Percentiles rank a stretch among this genome's conserved stretches.
Evolutionary conservation across 2,888 invertebrate genomes (phyloP).

Genomic region (Antheraea yamamai): DNA sequence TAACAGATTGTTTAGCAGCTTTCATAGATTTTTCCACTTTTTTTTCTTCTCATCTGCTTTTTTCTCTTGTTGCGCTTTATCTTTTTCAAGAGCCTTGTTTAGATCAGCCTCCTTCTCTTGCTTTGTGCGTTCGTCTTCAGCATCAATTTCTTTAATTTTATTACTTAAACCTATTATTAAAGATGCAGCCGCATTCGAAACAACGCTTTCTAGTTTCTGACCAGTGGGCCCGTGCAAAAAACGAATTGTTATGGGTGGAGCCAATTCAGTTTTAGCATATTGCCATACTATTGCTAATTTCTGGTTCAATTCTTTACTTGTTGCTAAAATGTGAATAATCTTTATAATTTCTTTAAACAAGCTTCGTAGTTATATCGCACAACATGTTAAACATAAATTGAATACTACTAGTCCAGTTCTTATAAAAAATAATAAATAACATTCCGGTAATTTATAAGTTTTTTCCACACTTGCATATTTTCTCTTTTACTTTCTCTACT

Average conservation of each 20-base stretch:
- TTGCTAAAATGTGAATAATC: conserved; percentile 46
- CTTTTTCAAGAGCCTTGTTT: conserved; percentile 47
- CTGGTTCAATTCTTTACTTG: conserved; percentile 45
- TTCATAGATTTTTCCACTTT: conserved; percentile 35
- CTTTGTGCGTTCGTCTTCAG: conserved; percentile 40
- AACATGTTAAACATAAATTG: conserved; percentile 2
- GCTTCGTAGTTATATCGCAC: background rate
- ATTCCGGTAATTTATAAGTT: background rate
- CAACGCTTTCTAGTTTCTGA: conserved; percentile 48
- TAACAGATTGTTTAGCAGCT: conserved; percentile 37
- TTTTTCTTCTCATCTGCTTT: conserved; percentile 39
- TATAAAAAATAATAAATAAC: background rate
- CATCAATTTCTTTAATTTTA: conserved; percentile 51
- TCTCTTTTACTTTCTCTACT: conserved; percentile 52
- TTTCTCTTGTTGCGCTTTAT: conserved; percentile 46
- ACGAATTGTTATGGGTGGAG: conserved; percentile 57
- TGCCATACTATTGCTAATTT: conserved; percentile 53
- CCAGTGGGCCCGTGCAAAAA: conserved; percentile 56
- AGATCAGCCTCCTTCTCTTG: conserved; percentile 47
- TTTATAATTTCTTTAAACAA: background rate
- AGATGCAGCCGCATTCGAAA: conserved; percentile 36
- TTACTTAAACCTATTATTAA: conserved; percentile 43
- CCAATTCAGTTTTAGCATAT: conserved; percentile 68
- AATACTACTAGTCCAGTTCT: background rate
- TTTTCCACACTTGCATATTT: conserved; percentile 28